phyloP scores from a whole-genome alignment of 2,888 invertebrate genomes.

The Chirona hameri region DNA sequence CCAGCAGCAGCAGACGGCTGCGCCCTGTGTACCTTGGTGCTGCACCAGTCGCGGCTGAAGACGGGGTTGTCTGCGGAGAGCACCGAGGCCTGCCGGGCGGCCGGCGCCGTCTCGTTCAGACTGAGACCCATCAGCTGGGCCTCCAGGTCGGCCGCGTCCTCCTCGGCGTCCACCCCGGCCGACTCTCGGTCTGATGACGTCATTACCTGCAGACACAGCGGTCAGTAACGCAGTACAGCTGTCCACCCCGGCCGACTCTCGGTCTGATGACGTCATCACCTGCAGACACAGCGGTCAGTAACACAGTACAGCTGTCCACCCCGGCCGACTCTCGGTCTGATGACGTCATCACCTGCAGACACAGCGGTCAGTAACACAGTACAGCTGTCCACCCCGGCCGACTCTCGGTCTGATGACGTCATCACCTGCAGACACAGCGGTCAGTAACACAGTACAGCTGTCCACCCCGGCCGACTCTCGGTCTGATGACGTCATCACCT shows the following conservation, averaged over 20 bases:
- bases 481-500: conserved; percentile 2
- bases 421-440: too few species aligned
- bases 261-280: too few species aligned
- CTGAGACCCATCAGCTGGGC: background rate
- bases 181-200: too few species aligned
- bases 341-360: conserved; percentile 4
- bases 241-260: too few species aligned
- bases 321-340: conserved; percentile 3
- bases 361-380: too few species aligned
- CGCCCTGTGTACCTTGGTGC: conserved; percentile 57
- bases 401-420: background rate
- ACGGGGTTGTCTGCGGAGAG: conserved; percentile 67
- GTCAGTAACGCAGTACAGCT: too few species aligned
- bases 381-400: too few species aligned
- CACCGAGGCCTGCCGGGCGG: conserved; percentile 56
- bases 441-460: too few species aligned
- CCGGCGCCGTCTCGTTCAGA: conserved; percentile 44
- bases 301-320: conserved; percentile 41
- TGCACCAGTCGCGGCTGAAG: conserved; percentile 57
- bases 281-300: too few species aligned
- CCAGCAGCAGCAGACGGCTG: too few species aligned
- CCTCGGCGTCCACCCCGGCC: conserved; percentile 39
- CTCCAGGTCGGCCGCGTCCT: conserved; percentile 32
- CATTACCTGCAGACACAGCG: too few species aligned
- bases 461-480: conserved; percentile 40